A percentile compares a stretch with the other conserved stretches of the same genome.
Evolutionary conservation across 2,797 vertebrate genomes (phyloP).

Genomic region (Anisognathus igniventris): DNA sequence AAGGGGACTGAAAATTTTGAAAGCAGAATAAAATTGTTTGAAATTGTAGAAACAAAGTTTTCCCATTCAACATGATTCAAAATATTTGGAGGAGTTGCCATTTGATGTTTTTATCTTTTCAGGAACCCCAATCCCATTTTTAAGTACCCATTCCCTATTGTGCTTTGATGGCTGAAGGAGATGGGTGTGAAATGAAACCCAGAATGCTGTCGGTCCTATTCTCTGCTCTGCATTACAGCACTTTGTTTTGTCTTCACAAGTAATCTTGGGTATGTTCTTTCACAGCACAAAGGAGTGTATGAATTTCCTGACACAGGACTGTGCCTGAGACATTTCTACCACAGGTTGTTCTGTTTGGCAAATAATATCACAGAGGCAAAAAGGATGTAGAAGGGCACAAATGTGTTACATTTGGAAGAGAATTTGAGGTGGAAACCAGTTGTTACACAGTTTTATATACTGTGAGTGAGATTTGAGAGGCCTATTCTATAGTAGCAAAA

Average conservation of each 20-base stretch:
- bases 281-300: background rate
- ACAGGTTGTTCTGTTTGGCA: background rate
- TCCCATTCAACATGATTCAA: background rate
- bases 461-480: background rate
- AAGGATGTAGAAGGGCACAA: background rate
- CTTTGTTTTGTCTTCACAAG: background rate
- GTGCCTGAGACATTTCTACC: background rate
- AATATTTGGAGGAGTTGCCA: background rate
- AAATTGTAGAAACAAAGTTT: background rate
- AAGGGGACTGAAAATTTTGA: background rate
- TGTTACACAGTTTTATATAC: fast-evolving
- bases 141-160: background rate
- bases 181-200: background rate
- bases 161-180: background rate
- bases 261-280: background rate
- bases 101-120: background rate
- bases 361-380: background rate
- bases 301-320: background rate
- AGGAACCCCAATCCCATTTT: background rate
- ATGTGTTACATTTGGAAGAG: background rate
- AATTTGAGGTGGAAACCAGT: background rate
- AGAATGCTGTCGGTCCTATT: background rate
- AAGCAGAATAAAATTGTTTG: background rate
- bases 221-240: background rate
- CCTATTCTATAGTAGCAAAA: background rate